phyloP scores from a whole-genome alignment of 2,113 vertebrate genomes.

The Dipodomys merriami region DNA sequence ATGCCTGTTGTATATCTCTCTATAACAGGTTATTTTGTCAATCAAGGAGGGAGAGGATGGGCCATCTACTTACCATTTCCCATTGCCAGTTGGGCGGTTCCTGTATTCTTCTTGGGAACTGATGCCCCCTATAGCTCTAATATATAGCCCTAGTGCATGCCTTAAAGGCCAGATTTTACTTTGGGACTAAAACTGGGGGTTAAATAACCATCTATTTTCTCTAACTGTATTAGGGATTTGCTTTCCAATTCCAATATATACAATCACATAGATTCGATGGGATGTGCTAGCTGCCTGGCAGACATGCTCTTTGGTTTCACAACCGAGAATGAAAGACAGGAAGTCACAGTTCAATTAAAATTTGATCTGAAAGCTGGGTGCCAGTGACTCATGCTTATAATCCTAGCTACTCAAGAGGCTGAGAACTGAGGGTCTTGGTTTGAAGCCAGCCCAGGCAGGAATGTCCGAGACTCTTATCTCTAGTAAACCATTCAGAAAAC shows the following conservation, averaged over 20 bases:
- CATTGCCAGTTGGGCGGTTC: background rate
- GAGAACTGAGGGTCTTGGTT: too few relatives aligned
- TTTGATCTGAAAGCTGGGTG: background rate
- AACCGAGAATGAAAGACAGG: background rate
- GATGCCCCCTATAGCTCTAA: background rate
- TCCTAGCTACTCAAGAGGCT: too few relatives aligned
- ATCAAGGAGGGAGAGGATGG: background rate
- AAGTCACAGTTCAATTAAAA: slow-evolving; percentile 46
- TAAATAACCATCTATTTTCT: background rate
- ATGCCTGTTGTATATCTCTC: background rate
- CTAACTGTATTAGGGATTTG: background rate
- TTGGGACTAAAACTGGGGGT: background rate
- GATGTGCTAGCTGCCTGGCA: background rate
- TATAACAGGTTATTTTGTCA: background rate
- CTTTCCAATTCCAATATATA: background rate
- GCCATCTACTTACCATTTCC: background rate
- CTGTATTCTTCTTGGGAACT: background rate
- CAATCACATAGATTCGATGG: background rate
- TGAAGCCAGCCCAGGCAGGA: too few relatives aligned
- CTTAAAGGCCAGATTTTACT: slow-evolving; percentile 18
- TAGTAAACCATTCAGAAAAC: too few relatives aligned
- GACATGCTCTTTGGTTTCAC: background rate
- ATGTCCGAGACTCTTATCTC: too few relatives aligned
- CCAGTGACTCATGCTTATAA: too few relatives aligned
- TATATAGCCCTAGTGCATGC: background rate